Evolutionary conservation across 2,113 vertebrate genomes (phyloP).

Genomic region (Nettapus auritus): DNA sequence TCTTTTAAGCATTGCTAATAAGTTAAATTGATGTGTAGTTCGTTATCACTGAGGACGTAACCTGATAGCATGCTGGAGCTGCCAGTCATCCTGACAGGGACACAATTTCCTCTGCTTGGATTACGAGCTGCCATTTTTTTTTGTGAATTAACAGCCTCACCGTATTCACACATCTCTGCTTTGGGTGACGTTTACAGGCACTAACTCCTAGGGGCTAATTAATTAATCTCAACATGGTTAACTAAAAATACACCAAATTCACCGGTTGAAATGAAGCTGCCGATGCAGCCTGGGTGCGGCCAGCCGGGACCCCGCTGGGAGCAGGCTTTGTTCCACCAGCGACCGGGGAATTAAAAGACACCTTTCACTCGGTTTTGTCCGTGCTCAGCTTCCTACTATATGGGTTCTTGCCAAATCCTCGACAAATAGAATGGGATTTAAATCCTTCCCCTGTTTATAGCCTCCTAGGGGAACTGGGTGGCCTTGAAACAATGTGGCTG

Average conservation of each 20-base stretch:
- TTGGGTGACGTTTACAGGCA: conserved; percentile 77
- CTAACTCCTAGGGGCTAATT: conserved; percentile 81
- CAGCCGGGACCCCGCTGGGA: conserved; percentile 50
- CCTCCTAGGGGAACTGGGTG: conserved; percentile 56
- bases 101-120: conserved; percentile 72
- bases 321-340: conserved; percentile 73
- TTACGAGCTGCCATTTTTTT: conserved; percentile 71
- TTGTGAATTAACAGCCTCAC: conserved; percentile 79
- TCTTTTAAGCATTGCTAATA: conserved; percentile 66
- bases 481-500: conserved; percentile 63
- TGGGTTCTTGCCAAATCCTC: conserved; percentile 66
- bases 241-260: conserved; percentile 75
- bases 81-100: conserved; percentile 71
- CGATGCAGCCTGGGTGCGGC: conserved; percentile 66
- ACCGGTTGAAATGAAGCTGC: conserved; percentile 68
- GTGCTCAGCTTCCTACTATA: conserved; percentile 73
- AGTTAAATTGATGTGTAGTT: conserved; percentile 68
- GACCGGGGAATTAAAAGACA: conserved; percentile 75
- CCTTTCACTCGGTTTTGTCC: conserved; percentile 74
- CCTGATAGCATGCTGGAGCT: conserved; percentile 26
- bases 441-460: conserved; percentile 71
- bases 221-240: conserved; percentile 84
- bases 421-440: conserved; percentile 73
- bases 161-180: conserved; percentile 78
- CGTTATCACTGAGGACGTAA: conserved; percentile 57